phyloP scores from a whole-genome alignment of 2,797 vertebrate species.

The Urocyon cinereoargenteus region DNA sequence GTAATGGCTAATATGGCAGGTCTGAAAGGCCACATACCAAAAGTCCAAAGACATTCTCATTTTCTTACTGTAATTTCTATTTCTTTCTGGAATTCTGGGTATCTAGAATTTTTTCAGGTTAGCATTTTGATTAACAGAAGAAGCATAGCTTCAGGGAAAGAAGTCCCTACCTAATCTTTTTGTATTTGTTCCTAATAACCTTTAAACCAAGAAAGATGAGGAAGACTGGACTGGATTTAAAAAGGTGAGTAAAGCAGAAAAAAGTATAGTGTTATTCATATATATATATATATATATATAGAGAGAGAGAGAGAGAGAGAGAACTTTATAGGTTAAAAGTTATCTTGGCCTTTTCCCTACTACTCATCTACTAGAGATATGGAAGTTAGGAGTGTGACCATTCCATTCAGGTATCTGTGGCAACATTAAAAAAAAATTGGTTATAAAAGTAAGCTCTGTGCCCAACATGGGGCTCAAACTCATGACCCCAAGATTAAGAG shows the following conservation, averaged over 20 bases:
- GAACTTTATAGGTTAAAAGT: not conserved
- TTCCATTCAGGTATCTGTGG: not conserved
- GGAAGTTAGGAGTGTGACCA: not conserved
- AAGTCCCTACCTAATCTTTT: not conserved
- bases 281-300: not conserved
- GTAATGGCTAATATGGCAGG: not conserved
- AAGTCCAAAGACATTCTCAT: not conserved
- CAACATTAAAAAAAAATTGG: not conserved
- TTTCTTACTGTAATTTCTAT: not conserved
- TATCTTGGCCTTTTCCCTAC: not conserved
- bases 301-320: too few species aligned
- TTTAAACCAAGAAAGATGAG: not conserved
- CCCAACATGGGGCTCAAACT: not conserved
- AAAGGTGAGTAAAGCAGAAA: not conserved
- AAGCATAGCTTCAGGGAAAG: not conserved
- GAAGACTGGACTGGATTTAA: not conserved
- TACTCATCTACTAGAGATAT: not conserved
- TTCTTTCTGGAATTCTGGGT: slow-evolving; percentile 9
- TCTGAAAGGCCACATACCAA: not conserved
- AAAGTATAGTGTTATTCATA: not conserved
- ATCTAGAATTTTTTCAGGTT: not conserved
- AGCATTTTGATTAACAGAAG: not conserved
- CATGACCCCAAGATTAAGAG: not conserved
- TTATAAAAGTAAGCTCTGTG: not conserved
- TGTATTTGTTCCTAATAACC: not conserved